Conservation (phyloP, 2,797 vertebrate species). For the Coluber constrictor region DNA sequence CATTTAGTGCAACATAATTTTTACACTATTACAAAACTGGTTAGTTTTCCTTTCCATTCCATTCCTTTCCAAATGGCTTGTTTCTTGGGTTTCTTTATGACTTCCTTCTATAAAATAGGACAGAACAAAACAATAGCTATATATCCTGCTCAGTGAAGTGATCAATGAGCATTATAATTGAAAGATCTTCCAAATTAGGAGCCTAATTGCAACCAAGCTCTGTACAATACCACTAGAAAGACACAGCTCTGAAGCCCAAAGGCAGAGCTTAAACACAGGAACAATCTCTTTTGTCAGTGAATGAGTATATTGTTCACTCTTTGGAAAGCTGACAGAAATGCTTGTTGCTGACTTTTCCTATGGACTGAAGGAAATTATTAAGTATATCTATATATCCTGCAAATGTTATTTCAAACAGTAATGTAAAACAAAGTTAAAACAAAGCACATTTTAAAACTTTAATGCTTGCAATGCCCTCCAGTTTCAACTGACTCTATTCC, state of each 20-base stretch:
- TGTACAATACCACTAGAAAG: conserved; percentile 61
- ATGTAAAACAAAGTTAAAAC: background rate
- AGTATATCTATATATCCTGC: conserved; percentile 29
- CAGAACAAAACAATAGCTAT: conserved; percentile 59
- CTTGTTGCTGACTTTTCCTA: conserved; percentile 57
- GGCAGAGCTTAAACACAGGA: conserved; percentile 56
- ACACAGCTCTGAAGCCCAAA: conserved; percentile 51
- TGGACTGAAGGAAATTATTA: conserved; percentile 52
- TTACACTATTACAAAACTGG: conserved; percentile 59
- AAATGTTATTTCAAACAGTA: conserved; percentile 29
- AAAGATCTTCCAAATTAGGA: conserved; percentile 69
- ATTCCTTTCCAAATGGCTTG: conserved; percentile 55
- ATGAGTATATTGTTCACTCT: conserved; percentile 55
- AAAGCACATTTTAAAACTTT: conserved; percentile 14
- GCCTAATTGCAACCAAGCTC: conserved; percentile 66
- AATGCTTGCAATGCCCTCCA: background rate
- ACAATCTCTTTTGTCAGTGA: conserved; percentile 53
- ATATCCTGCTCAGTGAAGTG: conserved; percentile 55
- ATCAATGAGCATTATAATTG: conserved; percentile 67
- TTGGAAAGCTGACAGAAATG: conserved; percentile 61
- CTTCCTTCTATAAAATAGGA: conserved; percentile 49
- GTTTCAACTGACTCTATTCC: background rate
- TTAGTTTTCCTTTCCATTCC: no score
- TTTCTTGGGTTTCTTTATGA: conserved; percentile 55
- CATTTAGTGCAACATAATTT: conserved; percentile 69